Conservation (phyloP, 2,113 vertebrate genomes). For the Pelodiscus sinensis region DNA sequence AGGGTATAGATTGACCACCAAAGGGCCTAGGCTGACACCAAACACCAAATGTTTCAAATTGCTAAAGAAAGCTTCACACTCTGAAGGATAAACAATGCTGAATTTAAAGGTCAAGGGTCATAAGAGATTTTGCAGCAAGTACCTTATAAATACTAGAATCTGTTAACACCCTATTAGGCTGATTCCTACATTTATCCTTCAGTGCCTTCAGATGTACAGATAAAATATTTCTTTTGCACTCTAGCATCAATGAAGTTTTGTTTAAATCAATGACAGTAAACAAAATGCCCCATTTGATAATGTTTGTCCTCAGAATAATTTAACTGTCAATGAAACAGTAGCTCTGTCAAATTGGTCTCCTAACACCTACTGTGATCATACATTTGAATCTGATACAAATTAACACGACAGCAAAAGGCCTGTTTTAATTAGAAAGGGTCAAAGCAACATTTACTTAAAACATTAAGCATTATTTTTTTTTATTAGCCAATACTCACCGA, state of each 20-base stretch:
- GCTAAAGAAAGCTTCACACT: not conserved
- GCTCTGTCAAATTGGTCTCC: constrained; percentile 11
- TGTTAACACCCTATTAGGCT: not conserved
- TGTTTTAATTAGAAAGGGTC: constrained; percentile 43
- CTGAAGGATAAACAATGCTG: not conserved
- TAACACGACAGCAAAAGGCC: constrained; percentile 30
- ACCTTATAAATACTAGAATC: not conserved
- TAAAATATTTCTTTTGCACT: not conserved
- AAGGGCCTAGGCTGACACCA: not conserved
- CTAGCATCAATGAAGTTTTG: not conserved
- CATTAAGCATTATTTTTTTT: constrained; percentile 24
- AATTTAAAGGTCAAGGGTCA: not conserved
- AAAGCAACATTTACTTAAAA: constrained; percentile 20
- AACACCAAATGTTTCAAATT: not conserved
- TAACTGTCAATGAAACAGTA: constrained; percentile 15
- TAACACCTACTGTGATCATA: constrained; percentile 26
- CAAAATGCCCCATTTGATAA: not conserved
- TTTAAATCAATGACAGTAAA: not conserved
- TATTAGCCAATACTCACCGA: constrained; percentile 52
- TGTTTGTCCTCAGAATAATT: not conserved
- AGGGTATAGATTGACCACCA: not conserved
- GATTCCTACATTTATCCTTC: not conserved
- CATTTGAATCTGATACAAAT: constrained; percentile 59
- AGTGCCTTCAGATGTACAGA: not conserved
- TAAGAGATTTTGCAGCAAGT: not conserved